Evolutionary conservation across 2,113 vertebrate species (phyloP), one percentile per base, ranked within the genome.

Genomic region (Tyto alba): DNA sequence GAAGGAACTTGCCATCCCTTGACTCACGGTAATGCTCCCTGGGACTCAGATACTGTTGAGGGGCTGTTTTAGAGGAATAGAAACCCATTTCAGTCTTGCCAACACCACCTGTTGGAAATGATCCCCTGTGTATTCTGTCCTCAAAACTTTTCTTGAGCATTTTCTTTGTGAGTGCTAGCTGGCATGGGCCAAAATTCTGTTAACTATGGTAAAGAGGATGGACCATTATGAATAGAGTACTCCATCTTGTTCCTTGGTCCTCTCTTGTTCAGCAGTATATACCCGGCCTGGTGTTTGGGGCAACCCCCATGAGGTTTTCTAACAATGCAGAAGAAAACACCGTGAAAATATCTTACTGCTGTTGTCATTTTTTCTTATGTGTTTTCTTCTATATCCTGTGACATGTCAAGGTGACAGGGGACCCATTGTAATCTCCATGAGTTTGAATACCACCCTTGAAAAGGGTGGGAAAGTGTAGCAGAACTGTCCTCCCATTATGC

Each of bases 11-110:
- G n/a, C 6, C 0, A 2, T 17, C 4, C 11, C 16, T 71, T 3
- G 0, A 29, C 75, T 78, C 41, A 56, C 22, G 1, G 1, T 11
- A 5, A 13, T 43, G 7, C 3, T 45, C 9, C 10, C 8, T 41
- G 21, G 13, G 13, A 4, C 34, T 77, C 27, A 47, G 7, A 11
- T 40, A 9, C 8, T 40, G 13, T 0, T 45, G 4, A 5, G 9
- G 20, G 6, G 36, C 8, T 13, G 5, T 6, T 89, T 72, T 21
- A 66, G 30, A 36, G 8, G 6, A 82, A 29, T 5, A 59, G 27
- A 38, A 73, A 14, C 4, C 4, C 52, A 5, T 34, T 75, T 78
- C 17, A 23, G 4, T 60, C 30, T 43, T 88, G 13, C 32, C 21
- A 5, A 7, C 27, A 26, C 9, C 4, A 26, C 16, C 26, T 75